phyloP scores from a whole-genome alignment of 2,888 invertebrate genomes.

The Pristionchus maxplancki region DNA sequence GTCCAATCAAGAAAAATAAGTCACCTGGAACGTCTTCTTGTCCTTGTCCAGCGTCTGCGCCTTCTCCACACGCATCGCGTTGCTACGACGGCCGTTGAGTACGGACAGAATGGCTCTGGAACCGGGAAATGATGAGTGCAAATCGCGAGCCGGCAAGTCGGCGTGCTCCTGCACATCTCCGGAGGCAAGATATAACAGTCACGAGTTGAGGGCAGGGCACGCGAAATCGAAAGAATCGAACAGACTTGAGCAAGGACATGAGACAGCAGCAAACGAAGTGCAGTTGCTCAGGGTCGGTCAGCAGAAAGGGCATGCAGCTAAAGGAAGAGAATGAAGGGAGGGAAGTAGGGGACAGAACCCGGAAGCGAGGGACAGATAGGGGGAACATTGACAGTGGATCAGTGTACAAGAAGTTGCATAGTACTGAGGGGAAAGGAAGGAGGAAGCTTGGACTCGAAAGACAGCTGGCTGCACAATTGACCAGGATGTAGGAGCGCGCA shows the following conservation, averaged over 20 bases:
- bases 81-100: background rate
- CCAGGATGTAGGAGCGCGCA: background rate
- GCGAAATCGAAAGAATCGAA: background rate
- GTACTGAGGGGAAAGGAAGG: background rate
- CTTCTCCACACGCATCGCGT: slow-evolving; percentile 39
- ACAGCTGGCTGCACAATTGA: background rate
- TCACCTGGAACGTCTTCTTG: slow-evolving; percentile 73
- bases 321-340: background rate
- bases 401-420: background rate
- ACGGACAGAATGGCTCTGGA: slow-evolving; percentile 16
- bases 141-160: background rate
- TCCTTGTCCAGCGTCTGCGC: slow-evolving; percentile 56
- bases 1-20: background rate
- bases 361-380: background rate
- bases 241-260: background rate
- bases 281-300: background rate
- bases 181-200: background rate
- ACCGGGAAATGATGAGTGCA: background rate
- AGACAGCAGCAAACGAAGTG: background rate
- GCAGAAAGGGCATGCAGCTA: background rate
- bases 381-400: background rate
- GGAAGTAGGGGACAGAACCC: background rate
- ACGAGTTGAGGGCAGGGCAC: background rate
- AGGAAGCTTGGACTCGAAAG: background rate
- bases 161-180: background rate